Evolutionary conservation across 1,140 invertebrate species (phyloP).

Genomic region (Neodiprion fabricii): DNA sequence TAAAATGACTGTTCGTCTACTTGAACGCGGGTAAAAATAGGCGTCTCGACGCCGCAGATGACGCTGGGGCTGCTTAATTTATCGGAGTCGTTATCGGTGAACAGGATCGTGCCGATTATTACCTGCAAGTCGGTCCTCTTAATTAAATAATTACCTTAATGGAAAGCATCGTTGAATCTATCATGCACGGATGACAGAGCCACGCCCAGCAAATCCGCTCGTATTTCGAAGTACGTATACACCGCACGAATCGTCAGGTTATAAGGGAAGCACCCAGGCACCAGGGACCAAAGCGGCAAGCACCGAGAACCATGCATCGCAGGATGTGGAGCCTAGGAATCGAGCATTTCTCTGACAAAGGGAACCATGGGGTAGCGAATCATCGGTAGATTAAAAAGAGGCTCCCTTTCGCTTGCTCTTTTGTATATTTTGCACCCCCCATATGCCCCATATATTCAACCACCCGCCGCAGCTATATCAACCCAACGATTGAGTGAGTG

Average conservation of each 20-base stretch:
- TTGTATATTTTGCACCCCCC: slow-evolving; percentile 7
- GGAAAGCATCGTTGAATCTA: slow-evolving; percentile 44
- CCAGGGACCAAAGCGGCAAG: background rate
- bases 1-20: background rate
- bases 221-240: background rate
- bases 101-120: slow-evolving; percentile 44
- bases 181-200: slow-evolving; percentile 18
- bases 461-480: slow-evolving; percentile 6
- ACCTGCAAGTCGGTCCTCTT: slow-evolving; percentile 28
- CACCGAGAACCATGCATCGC: background rate
- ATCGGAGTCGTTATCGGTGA: slow-evolving; percentile 38
- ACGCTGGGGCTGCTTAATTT: slow-evolving; percentile 35
- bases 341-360: background rate
- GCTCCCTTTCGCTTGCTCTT: slow-evolving; percentile 6
- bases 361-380: slow-evolving; percentile 6
- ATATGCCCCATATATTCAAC: slow-evolving; percentile 3
- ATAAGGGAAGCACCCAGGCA: background rate
- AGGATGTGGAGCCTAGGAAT: background rate
- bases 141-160: slow-evolving; percentile 54
- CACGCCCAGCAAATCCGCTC: slow-evolving; percentile 14
- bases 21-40: background rate
- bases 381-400: slow-evolving; percentile 7
- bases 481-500: background rate
- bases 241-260: background rate
- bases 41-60: slow-evolving; percentile 37